Base-by-base conservation (phyloP, 2,113 vertebrate genomes). In the Clupea harengus region DNA sequence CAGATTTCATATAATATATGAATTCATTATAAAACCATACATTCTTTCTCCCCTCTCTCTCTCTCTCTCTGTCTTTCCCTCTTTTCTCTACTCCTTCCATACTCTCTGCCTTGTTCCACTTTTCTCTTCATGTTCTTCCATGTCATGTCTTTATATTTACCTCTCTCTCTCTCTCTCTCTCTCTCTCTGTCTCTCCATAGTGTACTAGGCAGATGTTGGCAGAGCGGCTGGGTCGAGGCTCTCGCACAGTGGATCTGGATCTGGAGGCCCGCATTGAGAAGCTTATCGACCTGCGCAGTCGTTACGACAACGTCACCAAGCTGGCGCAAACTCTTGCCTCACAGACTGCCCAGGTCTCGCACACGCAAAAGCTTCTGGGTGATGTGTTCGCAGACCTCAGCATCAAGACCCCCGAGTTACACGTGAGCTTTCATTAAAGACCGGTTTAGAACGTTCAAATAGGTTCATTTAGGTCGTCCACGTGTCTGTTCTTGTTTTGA, bases 361-460 rank as follows among this genome's bases (percentile, higher is more conserved):
- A 96, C 91, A 98, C 97, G 0, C 97, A 99, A 94, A 96, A 95
- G 20, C 94, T 96, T 7, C 95, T 99, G 85, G 97, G 96, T 0
- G 96, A 97, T 0, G 95, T 95, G 90, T 97, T 98, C 80, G 92
- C 95, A 0, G 97, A 99, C 84, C 97, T 99, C 89, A 96, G 97
- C 94, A 92, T 97, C 94, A 97, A 97, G 86, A 96, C 97, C 0
- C 97, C 96, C 0, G 90, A 95, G 49, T 96, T 98, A 52, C 95
- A 98, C 87, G 97, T 97, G 84, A 91, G 93, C 85, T 25, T n/a
- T 10, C 45, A 25, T 32, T 6, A 25, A 67, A 11, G 6, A 83
- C 39, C 39, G n/a, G 45, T n/a, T 17, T 60, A 39, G 17, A 1
- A 11, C 22, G 0, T 11, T 44, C 44, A 60, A 20, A 45, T 22